Percentiles rank a stretch among this genome's conserved stretches.
These are phyloP conservation scores for Orgyia antiqua DNA, from an alignment of 2,888 invertebrate species.

Conservation along the genomic window DNA sequence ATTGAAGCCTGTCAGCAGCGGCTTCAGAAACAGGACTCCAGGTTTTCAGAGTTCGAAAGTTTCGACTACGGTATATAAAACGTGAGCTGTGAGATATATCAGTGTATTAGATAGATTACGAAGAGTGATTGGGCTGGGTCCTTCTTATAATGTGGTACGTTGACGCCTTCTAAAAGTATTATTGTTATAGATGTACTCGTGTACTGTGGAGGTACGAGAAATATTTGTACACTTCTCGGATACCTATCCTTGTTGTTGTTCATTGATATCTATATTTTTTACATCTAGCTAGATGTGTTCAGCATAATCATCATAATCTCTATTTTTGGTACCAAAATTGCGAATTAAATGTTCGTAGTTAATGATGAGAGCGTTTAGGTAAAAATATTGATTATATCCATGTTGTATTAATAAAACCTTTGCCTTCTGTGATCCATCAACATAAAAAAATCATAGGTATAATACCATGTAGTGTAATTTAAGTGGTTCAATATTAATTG, in stretches of 20 bases:
- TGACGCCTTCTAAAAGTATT: slow-evolving; percentile 75
- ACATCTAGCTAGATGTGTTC: slow-evolving; percentile 75
- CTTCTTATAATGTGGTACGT: slow-evolving; percentile 66
- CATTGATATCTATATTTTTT: slow-evolving; percentile 76
- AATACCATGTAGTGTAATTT: slow-evolving; percentile 8
- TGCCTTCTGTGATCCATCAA: slow-evolving; percentile 32
- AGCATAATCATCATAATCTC: slow-evolving; percentile 66
- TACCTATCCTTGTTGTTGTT: slow-evolving; percentile 75
- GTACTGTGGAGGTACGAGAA: slow-evolving; percentile 68
- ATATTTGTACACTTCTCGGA: slow-evolving; percentile 74
- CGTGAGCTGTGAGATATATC: slow-evolving; percentile 70
- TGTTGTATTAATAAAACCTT: slow-evolving; percentile 13
- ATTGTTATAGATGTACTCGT: slow-evolving; percentile 74
- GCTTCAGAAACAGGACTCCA: slow-evolving; percentile 92
- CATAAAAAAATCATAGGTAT: slow-evolving; percentile 6
- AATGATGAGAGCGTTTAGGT: slow-evolving; percentile 17
- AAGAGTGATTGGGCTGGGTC: slow-evolving; percentile 59
- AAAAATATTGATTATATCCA: slow-evolving; percentile 27
- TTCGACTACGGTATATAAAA: slow-evolving; percentile 86
- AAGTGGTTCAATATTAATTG: slow-evolving; percentile 5
- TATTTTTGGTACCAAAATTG: slow-evolving; percentile 70
- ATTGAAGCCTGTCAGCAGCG: slow-evolving; percentile 92
- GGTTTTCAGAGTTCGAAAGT: slow-evolving; percentile 88
- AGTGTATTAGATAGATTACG: slow-evolving; percentile 73
- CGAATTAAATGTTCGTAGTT: slow-evolving; percentile 24